A percentile compares a stretch with the other conserved stretches of the same genome.
Conservation (phyloP, 2,797 vertebrate genomes). For the Holocentrus rufus region DNA sequence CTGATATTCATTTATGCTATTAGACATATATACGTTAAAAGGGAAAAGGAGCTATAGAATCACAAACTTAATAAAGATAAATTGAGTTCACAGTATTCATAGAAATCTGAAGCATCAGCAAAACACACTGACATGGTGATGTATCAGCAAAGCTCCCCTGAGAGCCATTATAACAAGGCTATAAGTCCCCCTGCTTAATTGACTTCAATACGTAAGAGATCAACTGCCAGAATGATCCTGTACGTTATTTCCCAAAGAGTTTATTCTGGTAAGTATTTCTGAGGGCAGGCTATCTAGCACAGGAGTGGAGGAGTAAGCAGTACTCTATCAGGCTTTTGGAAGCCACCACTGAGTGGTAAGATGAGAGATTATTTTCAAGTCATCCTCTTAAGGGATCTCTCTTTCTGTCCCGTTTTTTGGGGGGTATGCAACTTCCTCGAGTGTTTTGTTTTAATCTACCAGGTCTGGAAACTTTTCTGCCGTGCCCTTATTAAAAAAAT, state of each 20-base stretch:
- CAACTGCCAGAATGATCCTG: not conserved
- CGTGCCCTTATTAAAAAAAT: conserved; percentile 1
- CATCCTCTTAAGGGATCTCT: conserved; percentile 11
- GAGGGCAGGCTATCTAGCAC: not conserved
- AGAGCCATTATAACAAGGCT: conserved; percentile 41
- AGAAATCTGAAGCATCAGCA: not conserved
- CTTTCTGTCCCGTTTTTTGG: not conserved
- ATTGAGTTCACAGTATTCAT: not conserved
- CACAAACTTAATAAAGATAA: not conserved
- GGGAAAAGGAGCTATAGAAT: not conserved
- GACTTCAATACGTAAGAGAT: not conserved
- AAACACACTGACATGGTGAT: not conserved
- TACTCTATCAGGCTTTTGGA: not conserved
- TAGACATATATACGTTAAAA: not conserved
- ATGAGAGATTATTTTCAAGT: conserved; percentile 18
- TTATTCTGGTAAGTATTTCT: not conserved
- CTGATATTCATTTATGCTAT: not conserved
- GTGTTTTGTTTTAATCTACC: not conserved
- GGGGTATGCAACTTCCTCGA: not conserved
- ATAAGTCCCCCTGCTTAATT: not conserved
- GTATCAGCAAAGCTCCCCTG: conserved; percentile 29
- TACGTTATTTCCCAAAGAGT: not conserved
- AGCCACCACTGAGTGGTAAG: not conserved
- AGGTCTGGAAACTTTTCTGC: not conserved
- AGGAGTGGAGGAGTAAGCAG: conserved; percentile 9